A percentile compares a stretch with the other conserved stretches of the same genome.
Conservation (phyloP, 2,113 vertebrate species). For the Pseudopodoces humilis region DNA sequence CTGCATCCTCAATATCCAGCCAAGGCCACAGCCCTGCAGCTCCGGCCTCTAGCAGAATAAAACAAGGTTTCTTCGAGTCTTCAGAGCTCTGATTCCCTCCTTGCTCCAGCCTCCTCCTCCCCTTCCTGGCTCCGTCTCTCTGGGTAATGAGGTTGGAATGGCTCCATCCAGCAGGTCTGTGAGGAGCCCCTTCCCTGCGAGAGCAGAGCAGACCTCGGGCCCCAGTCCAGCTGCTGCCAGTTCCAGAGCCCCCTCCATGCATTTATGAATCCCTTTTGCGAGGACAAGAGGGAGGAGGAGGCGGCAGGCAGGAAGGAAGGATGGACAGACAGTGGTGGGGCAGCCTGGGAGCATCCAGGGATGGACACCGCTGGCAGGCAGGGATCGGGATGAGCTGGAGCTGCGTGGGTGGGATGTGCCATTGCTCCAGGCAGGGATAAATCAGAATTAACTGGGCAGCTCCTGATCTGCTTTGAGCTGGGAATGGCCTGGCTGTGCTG, state of each 20-base stretch:
- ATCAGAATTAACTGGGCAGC: neutral
- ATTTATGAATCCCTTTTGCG: neutral
- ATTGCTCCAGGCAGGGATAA: neutral
- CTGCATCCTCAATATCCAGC: neutral
- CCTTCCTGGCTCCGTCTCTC: neutral
- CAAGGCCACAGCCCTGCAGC: fast-evolving
- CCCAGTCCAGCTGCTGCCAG: neutral
- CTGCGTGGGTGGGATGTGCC: neutral
- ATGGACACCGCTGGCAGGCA: neutral
- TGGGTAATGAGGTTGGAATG: neutral
- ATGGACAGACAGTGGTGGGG: fast-evolving
- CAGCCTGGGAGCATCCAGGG: neutral
- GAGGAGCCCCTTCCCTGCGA: neutral
- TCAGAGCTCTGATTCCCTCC: neutral
- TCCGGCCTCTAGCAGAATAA: neutral
- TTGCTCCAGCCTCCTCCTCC: neutral
- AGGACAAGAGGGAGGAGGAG: neutral
- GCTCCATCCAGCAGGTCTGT: neutral
- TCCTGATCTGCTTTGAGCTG: conserved; percentile 2
- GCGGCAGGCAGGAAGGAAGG: neutral
- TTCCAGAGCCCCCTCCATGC: neutral
- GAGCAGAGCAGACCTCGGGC: neutral
- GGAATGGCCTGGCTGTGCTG: neutral
- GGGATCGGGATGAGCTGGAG: neutral
- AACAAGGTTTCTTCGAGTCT: neutral